A percentile compares a stretch with the other conserved stretches of the same genome.
phyloP scores from a whole-genome alignment of 2,888 invertebrate species.

The Pyrrhia umbra region DNA sequence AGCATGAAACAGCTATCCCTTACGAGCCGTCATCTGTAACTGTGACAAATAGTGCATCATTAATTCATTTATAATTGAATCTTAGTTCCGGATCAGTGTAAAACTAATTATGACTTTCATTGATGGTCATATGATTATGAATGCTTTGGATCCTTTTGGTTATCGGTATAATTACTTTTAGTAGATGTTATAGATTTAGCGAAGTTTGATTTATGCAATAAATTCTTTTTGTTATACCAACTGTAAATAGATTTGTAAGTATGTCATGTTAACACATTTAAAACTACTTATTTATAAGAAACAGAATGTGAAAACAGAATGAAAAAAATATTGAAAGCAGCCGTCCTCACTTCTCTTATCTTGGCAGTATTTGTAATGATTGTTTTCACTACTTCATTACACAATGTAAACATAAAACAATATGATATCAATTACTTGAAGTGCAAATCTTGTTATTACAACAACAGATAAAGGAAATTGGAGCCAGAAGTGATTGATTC shows the following conservation, averaged over 20 bases:
- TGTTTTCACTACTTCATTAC: constrained; percentile 32
- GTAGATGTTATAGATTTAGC: background rate
- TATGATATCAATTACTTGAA: constrained; percentile 42
- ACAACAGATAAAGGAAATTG: constrained; percentile 43
- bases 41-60: constrained; percentile 20
- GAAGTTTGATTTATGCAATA: constrained; percentile 9
- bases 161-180: background rate
- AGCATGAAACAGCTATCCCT: constrained; percentile 23
- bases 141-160: background rate
- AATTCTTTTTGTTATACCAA: constrained; percentile 3
- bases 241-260: too few species aligned
- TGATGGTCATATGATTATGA: constrained; percentile 14
- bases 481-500: constrained; percentile 37
- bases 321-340: background rate
- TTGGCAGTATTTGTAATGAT: constrained; percentile 15
- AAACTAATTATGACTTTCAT: constrained; percentile 21
- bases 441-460: constrained; percentile 27
- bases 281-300: too few species aligned
- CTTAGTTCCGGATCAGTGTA: constrained; percentile 9
- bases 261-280: too few species aligned
- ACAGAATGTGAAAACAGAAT: background rate
- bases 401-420: constrained; percentile 33
- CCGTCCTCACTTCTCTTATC: constrained; percentile 28
- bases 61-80: constrained; percentile 26
- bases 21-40: constrained; percentile 33